Evolutionary conservation across 2,888 invertebrate species (phyloP), one percentile per base, ranked within the genome.

Genomic region (Mechanitis messenoides): DNA sequence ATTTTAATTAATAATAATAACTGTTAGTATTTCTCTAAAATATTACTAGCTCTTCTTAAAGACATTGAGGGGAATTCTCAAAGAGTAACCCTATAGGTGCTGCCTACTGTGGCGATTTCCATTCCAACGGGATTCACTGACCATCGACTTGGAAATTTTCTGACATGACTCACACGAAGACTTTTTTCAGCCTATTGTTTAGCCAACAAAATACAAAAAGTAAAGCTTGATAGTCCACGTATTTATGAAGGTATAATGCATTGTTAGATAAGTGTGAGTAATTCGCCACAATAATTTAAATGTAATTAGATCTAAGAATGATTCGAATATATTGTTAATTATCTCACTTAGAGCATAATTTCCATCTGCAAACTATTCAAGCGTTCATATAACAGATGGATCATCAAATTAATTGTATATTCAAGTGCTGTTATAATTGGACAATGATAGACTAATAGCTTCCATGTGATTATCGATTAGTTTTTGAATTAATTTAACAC

Each of bases 81-180:
- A 79, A 81, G 68, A 74, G 88, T 84, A 87, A 88, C 78, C 71
- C 73, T 81, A 87, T 81, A 76, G 73, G 72, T 70, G 72, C 74
- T 69, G 69, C 70, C 71, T 72, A 77, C 83, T 69, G 84, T 85
- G 85, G 85, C 84, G 75, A 80, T 81, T 78, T 75, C 68, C 65
- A 67, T 69, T 64, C 54, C 68, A 67, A 66, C 69, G 69, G 68
- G 62, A 68, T 61, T 64, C 65, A 66, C 60, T 69, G 68, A 64
- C 62, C 68, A 66, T 55, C 65, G 68, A 63, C 60, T 67, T 63
- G 64, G 68, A 67, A 67, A 66, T 61, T 62, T 64, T 61, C 60
- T 64, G 62, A 67, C 67, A 61, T 67, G 64, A 69, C 61, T 64
- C 61, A 64, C 60, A 61, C 56, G 56, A 53, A 7, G 50, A 50